phyloP scores from a whole-genome alignment of 2,888 invertebrate genomes.

The Eupithecia inturbata region DNA sequence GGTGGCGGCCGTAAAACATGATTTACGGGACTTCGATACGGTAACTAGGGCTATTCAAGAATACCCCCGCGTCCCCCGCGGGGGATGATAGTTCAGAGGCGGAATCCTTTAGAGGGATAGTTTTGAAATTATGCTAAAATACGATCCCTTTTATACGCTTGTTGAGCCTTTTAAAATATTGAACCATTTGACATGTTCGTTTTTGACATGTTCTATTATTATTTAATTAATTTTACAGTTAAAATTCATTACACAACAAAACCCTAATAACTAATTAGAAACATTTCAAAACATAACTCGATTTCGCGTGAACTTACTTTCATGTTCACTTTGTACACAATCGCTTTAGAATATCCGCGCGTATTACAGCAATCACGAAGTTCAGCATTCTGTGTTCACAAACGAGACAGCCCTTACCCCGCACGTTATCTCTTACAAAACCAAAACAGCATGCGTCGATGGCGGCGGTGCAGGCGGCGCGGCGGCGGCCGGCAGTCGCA shows the following conservation, averaged over 20 bases:
- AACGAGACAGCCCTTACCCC: constrained; percentile 17
- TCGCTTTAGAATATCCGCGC: background rate
- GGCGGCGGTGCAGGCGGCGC: constrained; percentile 61
- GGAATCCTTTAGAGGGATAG: background rate
- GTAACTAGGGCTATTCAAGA: constrained; percentile 37
- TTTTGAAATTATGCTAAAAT: constrained; percentile 9
- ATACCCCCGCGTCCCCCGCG: constrained; percentile 14
- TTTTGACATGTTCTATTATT: background rate
- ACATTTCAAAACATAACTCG: background rate
- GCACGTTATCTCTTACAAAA: constrained; percentile 30
- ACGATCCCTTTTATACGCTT: constrained; percentile 4
- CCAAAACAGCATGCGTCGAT: constrained; percentile 53
- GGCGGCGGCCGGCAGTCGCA: constrained; percentile 66
- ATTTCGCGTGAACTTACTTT: background rate
- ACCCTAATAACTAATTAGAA: background rate
- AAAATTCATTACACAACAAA: background rate
- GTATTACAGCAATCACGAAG: background rate
- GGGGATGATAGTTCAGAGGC: constrained; percentile 8
- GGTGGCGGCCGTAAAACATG: constrained; percentile 41
- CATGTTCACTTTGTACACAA: background rate
- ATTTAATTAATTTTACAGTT: background rate
- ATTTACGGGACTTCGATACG: constrained; percentile 45
- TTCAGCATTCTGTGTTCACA: constrained; percentile 3
- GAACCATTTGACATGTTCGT: background rate
- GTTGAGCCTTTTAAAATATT: background rate